A percentile compares a stretch with the other conserved stretches of the same genome.
Conservation (phyloP, 2,797 vertebrate genomes). For the Geotria australis region DNA sequence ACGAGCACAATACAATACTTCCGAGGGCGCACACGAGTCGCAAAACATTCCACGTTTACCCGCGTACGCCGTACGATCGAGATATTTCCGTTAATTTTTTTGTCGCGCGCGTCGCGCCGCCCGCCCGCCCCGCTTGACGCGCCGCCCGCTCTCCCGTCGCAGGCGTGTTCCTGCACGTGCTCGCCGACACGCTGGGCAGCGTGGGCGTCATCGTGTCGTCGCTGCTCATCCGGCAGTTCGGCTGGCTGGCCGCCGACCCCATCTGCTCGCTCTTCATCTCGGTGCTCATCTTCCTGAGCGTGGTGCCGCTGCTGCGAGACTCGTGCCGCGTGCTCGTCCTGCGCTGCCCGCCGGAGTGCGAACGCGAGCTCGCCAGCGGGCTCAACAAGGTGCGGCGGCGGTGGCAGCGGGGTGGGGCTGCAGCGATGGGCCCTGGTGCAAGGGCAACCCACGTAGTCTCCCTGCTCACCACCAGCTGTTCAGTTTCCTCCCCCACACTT, state of each 20-base stretch:
- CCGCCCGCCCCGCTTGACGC: constrained; percentile 3
- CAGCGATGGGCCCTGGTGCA: too few relatives aligned
- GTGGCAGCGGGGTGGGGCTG: neutral
- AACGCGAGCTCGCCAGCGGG: constrained; percentile 50
- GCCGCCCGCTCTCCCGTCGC: constrained; percentile 5
- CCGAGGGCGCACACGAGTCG: too few relatives aligned
- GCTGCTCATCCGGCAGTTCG: constrained; percentile 80
- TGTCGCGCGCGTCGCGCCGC: too few relatives aligned
- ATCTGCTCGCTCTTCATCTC: constrained; percentile 93
- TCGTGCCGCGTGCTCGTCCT: constrained; percentile 69
- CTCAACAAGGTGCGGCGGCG: constrained; percentile 51
- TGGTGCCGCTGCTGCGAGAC: constrained; percentile 74
- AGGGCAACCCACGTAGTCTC: too few relatives aligned
- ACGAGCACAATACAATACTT: too few relatives aligned
- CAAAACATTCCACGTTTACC: too few relatives aligned
- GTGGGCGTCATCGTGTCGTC: constrained; percentile 90
- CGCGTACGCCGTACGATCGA: too few relatives aligned
- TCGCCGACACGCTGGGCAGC: constrained; percentile 85
- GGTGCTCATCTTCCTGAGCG: constrained; percentile 70
- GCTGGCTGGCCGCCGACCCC: constrained; percentile 85
- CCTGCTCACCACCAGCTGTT: too few relatives aligned
- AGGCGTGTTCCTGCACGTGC: constrained; percentile 81
- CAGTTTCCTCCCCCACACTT: too few relatives aligned
- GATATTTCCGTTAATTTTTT: too few relatives aligned
- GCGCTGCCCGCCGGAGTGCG: constrained; percentile 41